phyloP scores from a whole-genome alignment of 1,140 invertebrate genomes.

The Tribolium madens region DNA sequence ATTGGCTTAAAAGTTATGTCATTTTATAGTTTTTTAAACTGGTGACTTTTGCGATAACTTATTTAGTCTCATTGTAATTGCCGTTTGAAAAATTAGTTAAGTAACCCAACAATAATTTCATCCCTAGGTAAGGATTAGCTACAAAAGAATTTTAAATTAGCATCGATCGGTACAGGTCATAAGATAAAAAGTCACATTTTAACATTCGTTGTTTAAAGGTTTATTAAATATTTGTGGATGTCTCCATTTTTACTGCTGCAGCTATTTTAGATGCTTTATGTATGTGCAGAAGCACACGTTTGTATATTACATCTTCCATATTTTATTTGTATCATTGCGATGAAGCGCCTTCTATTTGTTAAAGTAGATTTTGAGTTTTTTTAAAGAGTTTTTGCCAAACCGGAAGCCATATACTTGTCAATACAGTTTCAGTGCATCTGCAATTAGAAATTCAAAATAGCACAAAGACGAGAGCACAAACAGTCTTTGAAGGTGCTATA shows the following conservation, averaged over 20 bases:
- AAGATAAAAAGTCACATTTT: constrained; percentile 15
- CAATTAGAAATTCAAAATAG: neutral
- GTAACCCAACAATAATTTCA: too few species aligned
- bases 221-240: constrained; percentile 37
- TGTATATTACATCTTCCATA: constrained; percentile 16
- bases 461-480: neutral
- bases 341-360: neutral
- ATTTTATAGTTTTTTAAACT: too few species aligned
- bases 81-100: too few species aligned
- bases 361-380: neutral
- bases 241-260: constrained; percentile 28
- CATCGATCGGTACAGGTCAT: constrained; percentile 6
- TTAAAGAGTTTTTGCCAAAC: neutral
- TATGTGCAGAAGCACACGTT: neutral
- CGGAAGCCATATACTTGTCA: neutral
- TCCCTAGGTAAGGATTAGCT: neutral
- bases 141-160: constrained; percentile 13
- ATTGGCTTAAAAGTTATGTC: too few species aligned
- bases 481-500: neutral
- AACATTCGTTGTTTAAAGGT: neutral
- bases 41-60: too few species aligned
- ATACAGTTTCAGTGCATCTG: neutral
- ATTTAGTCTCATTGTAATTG: too few species aligned
- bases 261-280: constrained; percentile 1
- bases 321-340: constrained; percentile 1